Conservation (phyloP, 1,140 invertebrate genomes). For the Brachionus plicatilis region DNA sequence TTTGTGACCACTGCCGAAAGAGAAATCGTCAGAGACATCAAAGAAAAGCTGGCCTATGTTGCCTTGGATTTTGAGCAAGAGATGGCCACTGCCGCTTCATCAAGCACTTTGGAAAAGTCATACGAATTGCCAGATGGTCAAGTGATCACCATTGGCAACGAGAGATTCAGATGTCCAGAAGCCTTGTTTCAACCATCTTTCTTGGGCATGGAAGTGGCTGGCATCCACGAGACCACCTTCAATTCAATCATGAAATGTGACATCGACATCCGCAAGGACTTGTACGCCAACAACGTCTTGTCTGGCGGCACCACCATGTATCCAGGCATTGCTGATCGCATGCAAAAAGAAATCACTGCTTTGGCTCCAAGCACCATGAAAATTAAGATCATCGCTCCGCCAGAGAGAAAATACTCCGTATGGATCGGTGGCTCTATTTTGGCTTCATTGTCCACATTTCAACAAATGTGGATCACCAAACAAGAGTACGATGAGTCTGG, state of each 20-base stretch:
- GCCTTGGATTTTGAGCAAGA: constrained; percentile 76
- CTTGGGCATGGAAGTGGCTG: constrained; percentile 85
- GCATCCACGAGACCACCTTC: constrained; percentile 89
- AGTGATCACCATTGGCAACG: constrained; percentile 52
- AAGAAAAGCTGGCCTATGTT: constrained; percentile 84
- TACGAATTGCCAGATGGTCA: constrained; percentile 57
- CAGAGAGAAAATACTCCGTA: constrained; percentile 82
- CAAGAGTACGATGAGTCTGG: neutral
- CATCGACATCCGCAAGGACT: constrained; percentile 79
- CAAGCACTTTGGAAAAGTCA: constrained; percentile 52
- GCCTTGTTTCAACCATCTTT: constrained; percentile 91
- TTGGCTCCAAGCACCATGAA: constrained; percentile 72
- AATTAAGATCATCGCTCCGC: constrained; percentile 77
- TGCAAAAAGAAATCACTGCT: constrained; percentile 72
- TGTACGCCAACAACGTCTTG: constrained; percentile 85
- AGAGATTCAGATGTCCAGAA: constrained; percentile 70
- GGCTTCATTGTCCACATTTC: constrained; percentile 60
- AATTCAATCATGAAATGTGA: constrained; percentile 71
- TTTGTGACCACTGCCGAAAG: constrained; percentile 71
- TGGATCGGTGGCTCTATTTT: constrained; percentile 58
- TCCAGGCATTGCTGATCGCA: constrained; percentile 75
- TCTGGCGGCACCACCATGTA: constrained; percentile 96
- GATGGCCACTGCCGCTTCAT: constrained; percentile 77
- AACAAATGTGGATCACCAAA: constrained; percentile 59
- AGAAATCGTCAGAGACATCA: constrained; percentile 52